Base-by-base conservation (phyloP, 1,140 invertebrate genomes). In the Drosophila pachea region DNA sequence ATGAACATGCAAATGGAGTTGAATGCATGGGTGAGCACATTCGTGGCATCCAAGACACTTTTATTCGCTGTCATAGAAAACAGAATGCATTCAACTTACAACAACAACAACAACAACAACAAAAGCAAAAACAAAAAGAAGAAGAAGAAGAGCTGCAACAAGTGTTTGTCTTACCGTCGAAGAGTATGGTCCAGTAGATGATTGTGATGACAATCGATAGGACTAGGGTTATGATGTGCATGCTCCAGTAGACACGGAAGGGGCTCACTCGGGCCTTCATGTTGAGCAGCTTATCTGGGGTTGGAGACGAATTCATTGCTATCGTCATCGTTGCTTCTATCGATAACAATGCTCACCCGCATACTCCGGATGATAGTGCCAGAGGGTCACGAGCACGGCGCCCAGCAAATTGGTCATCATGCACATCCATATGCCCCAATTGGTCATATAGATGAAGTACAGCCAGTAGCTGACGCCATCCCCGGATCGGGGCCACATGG, bases 1-100 rank as follows among this genome's bases (percentile, higher is more conserved):
- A 94, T 71, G 7, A 96, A 75, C 91, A 96, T 95, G 38, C 94
- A 90, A 4, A 94, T 72, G 7, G 93, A 93, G 90, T 96, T 96
- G 45, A 92, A 91, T 6, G 92, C 93, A 86, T 97, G 96, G 6
- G 93, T 90, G 81, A 95, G 91, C 11, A 95, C 89, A 83, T 95
- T 95, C 16, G 94, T 89, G 2, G 91, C 90, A 76, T 78, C 87
- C 61, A 89, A 64, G 7, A 66, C 50, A 7, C 62, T 76, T 42
- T 88, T 73, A 38, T 74, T 76, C 7, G 81, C 88, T 89, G n/a
- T 0, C 43, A 43, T 47, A 40, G 33, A 33, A 32, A 53, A 40
- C 7, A 35, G 7, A 54, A 62, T 40, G 8, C 7, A 7, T 43
- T 4, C 12, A 14, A 14, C 7, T 43, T 7, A 2, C n/a, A 6